phyloP scores from a whole-genome alignment of 2,888 invertebrate species.

The Geotrupes spiniger region DNA sequence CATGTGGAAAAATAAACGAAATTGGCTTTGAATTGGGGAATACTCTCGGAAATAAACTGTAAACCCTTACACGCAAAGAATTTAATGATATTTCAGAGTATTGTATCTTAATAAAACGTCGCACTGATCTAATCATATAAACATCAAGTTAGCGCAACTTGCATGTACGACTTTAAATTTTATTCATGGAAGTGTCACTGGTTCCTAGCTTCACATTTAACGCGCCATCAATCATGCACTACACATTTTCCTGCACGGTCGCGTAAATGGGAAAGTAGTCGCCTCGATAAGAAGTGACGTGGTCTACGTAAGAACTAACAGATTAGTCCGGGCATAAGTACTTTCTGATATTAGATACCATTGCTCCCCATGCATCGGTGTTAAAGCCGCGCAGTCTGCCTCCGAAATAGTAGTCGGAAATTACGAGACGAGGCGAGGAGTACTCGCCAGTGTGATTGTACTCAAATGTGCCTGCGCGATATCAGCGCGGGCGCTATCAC shows the following conservation, averaged over 20 bases:
- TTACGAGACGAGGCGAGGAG: slow-evolving; percentile 18
- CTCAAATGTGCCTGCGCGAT: slow-evolving; percentile 36
- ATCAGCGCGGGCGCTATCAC: slow-evolving; percentile 42
- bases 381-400: slow-evolving; percentile 22
- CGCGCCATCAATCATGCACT: slow-evolving; percentile 16
- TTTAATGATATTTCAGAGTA: too few relatives aligned
- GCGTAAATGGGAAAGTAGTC: neutral
- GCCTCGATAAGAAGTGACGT: neutral
- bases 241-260: slow-evolving; percentile 8
- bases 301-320: slow-evolving; percentile 1
- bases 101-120: too few relatives aligned
- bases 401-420: slow-evolving; percentile 18
- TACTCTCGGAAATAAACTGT: too few relatives aligned
- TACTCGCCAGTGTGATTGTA: slow-evolving; percentile 25
- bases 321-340: slow-evolving; percentile 22
- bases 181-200: too few relatives aligned
- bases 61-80: too few relatives aligned
- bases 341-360: slow-evolving; percentile 39
- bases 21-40: too few relatives aligned
- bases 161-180: too few relatives aligned
- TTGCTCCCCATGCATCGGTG: slow-evolving; percentile 26
- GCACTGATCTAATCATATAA: too few relatives aligned
- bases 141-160: too few relatives aligned
- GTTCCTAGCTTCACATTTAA: slow-evolving; percentile 11
- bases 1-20: too few relatives aligned